Evolutionary conservation across 2,888 invertebrate genomes (phyloP).

Genomic region (Ecliptopera silaceata): DNA sequence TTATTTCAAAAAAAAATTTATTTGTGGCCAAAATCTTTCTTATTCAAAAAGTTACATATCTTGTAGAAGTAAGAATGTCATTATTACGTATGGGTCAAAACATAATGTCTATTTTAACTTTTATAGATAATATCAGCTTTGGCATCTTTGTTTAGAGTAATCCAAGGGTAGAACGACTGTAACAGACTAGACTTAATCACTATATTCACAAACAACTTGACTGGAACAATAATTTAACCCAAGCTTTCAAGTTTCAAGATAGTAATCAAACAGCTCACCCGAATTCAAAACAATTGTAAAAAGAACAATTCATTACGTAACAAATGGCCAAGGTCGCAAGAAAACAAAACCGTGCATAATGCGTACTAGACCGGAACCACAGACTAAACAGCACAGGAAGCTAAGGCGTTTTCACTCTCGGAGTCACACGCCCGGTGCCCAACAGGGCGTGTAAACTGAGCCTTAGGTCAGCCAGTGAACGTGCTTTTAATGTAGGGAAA

Average conservation of each 20-base stretch:
- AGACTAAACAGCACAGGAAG: constrained; percentile 60
- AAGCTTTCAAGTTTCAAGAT: constrained; percentile 18
- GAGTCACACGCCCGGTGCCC: constrained; percentile 57
- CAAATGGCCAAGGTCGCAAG: constrained; percentile 63
- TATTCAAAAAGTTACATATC: no score
- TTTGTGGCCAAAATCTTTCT: no score
- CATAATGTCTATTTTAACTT: no score
- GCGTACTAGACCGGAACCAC: constrained; percentile 66
- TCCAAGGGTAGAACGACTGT: no score
- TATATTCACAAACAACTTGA: background rate
- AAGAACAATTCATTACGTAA: constrained; percentile 57
- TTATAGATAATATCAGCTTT: no score
- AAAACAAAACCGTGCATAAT: constrained; percentile 73
- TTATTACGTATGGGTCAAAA: no score
- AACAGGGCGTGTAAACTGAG: constrained; percentile 63
- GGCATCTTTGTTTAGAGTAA: background rate
- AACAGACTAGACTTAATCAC: background rate
- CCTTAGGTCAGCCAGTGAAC: constrained; percentile 45
- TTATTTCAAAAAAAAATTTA: no score
- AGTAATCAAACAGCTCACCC: constrained; percentile 17
- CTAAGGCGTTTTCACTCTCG: constrained; percentile 70
- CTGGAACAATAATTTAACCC: background rate
- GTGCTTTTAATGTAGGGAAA: constrained; percentile 21
- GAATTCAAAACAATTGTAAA: constrained; percentile 21
- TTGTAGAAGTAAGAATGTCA: no score